phyloP scores from a whole-genome alignment of 2,113 vertebrate genomes.

The Melanerpes aurifrons region DNA sequence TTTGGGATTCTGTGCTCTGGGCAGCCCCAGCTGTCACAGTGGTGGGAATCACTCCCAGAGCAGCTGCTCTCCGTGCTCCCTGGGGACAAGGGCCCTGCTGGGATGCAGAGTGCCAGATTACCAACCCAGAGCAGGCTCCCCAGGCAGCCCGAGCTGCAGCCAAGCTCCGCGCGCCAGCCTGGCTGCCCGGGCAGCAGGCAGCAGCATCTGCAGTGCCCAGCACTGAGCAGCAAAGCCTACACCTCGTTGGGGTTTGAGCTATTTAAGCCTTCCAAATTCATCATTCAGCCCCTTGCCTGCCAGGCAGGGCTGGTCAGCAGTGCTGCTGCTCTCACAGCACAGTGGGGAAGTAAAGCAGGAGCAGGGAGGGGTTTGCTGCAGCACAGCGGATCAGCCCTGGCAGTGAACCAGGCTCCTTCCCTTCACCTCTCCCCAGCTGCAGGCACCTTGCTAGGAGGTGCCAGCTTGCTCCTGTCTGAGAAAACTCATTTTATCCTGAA shows the following conservation, averaged over 20 bases:
- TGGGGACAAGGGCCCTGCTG: neutral
- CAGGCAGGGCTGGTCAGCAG: neutral
- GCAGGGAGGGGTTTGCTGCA: neutral
- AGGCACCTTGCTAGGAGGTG: neutral
- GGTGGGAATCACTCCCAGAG: neutral
- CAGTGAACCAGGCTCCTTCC: neutral
- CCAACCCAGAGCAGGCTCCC: neutral
- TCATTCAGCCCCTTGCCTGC: neutral
- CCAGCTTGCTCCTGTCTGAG: neutral
- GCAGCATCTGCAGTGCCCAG: neutral
- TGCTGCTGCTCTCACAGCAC: neutral
- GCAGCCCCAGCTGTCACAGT: conserved; percentile 13
- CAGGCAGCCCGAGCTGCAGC: neutral
- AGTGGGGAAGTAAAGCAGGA: neutral
- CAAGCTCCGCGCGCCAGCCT: neutral
- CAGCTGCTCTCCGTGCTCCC: neutral
- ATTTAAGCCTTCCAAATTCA: neutral
- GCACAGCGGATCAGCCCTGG: neutral
- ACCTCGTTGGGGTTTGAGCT: accelerated
- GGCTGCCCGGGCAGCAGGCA: neutral
- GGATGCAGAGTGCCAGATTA: neutral
- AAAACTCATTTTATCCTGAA: neutral
- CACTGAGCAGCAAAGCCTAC: neutral
- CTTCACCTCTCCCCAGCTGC: neutral
- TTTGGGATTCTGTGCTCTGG: neutral